Percentiles rank a stretch among this genome's conserved stretches.
phyloP scores from a whole-genome alignment of 2,113 vertebrate species.

The Rhinolophus sinicus region DNA sequence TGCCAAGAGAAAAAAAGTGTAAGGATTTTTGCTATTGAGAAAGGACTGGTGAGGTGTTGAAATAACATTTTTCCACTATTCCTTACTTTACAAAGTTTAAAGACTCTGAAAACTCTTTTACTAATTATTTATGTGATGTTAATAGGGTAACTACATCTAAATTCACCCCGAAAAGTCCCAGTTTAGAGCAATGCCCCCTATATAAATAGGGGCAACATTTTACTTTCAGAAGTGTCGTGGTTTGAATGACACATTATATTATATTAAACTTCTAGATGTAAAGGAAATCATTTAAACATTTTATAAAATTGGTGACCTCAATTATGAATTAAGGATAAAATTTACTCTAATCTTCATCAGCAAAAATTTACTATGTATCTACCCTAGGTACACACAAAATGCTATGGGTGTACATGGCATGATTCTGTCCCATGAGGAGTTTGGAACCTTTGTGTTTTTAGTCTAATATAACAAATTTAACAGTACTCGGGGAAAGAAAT shows the following conservation, averaged over 20 bases:
- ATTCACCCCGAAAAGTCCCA: neutral
- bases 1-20: slow-evolving; percentile 5
- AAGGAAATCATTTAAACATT: neutral
- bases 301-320: neutral
- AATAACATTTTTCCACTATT: slow-evolving; percentile 28
- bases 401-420: neutral
- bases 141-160: neutral
- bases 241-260: neutral
- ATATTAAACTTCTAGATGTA: neutral
- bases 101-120: neutral
- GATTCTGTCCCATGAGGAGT: neutral
- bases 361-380: neutral
- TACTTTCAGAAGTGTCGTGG: neutral
- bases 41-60: neutral
- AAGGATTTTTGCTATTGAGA: neutral
- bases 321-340: neutral
- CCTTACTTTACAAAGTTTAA: neutral
- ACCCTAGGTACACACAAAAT: neutral
- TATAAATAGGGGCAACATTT: neutral
- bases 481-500: neutral
- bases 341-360: neutral
- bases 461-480: neutral
- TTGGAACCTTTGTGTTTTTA: neutral
- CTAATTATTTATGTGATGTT: neutral
- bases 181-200: neutral